Conservation (phyloP, 2,113 vertebrate genomes). For the Oreotrochilus melanogaster region DNA sequence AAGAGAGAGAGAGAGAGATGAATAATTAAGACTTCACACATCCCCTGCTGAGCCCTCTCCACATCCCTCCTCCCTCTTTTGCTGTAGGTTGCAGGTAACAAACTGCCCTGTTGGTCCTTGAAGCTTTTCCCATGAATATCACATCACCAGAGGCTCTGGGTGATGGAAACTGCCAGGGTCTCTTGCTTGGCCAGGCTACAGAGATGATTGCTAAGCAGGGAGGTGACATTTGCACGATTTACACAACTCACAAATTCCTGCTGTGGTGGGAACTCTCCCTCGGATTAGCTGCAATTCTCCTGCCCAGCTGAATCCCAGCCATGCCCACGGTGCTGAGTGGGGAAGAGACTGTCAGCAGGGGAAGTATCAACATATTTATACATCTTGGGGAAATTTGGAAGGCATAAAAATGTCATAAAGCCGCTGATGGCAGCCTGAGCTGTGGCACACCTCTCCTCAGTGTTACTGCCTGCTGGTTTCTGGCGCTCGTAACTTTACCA, state of each 20-base stretch:
- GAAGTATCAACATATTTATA: not conserved
- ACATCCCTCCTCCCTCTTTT: not conserved
- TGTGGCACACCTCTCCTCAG: not conserved
- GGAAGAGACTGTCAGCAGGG: not conserved
- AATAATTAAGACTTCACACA: not conserved
- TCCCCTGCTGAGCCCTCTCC: not conserved
- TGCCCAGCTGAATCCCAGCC: not conserved
- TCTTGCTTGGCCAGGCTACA: not conserved
- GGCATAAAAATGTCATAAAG: not conserved
- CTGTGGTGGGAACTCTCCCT: not conserved
- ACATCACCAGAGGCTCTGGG: not conserved
- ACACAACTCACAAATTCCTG: not conserved
- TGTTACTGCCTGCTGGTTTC: not conserved
- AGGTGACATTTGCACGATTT: not conserved
- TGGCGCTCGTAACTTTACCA: not conserved
- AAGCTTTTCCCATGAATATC: slow-evolving; percentile 42
- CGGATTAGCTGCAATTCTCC: not conserved
- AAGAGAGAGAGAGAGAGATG: no score
- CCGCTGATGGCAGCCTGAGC: not conserved
- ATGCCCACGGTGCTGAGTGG: not conserved
- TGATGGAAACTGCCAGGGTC: not conserved
- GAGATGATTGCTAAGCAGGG: not conserved
- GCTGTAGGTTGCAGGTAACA: not conserved
- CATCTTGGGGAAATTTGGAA: not conserved
- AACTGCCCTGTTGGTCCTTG: not conserved